A percentile compares a stretch with the other conserved stretches of the same genome.
These are phyloP conservation scores for Etheostoma nigrum DNA, from an alignment of 2,797 vertebrate genomes.

Conservation along the genomic window DNA sequence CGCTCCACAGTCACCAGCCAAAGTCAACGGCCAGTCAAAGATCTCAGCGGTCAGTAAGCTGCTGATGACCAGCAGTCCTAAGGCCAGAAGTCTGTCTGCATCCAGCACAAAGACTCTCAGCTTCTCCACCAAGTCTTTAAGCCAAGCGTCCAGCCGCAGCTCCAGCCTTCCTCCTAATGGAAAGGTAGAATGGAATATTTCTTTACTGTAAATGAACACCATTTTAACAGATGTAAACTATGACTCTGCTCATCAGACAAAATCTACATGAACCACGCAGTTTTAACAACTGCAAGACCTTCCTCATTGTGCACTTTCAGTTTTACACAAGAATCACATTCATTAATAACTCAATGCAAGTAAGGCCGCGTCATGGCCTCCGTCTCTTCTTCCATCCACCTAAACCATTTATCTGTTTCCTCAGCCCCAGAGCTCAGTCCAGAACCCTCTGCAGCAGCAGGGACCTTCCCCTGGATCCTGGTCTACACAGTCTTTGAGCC, in stretches of 20 bases:
- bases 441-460: conserved; percentile 68
- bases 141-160: conserved; percentile 92
- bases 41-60: conserved; percentile 97
- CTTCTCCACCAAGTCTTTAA: conserved; percentile 97
- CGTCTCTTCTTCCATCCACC: background rate
- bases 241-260: background rate
- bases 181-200: conserved; percentile 74
- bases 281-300: background rate
- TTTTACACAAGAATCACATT: background rate
- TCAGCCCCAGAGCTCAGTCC: conserved; percentile 67
- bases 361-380: background rate
- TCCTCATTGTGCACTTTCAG: background rate
- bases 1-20: conserved; percentile 88
- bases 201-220: background rate
- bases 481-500: conserved; percentile 97
- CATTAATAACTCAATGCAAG: background rate
- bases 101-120: conserved; percentile 95
- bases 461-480: conserved; percentile 83
- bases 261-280: background rate
- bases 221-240: background rate
- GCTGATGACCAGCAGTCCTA: conserved; percentile 95
- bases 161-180: conserved; percentile 90
- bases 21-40: conserved; percentile 89
- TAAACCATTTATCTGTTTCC: conserved; percentile 23
- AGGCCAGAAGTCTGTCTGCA: conserved; percentile 91